A percentile compares a stretch with the other conserved stretches of the same genome.
phyloP scores from a whole-genome alignment of 1,140 invertebrate species.

The Drosophila aff. region DNA sequence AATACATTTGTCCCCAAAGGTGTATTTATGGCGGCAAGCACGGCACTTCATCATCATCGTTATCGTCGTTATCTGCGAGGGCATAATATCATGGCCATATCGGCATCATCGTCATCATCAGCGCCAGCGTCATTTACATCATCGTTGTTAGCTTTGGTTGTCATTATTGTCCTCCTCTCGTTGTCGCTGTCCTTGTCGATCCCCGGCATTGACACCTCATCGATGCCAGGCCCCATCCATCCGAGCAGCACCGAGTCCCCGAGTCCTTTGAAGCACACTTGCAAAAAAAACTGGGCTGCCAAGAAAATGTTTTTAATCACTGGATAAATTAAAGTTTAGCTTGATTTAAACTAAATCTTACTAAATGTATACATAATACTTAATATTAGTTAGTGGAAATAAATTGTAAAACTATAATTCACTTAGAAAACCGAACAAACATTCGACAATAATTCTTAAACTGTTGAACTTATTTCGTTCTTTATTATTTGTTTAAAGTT shows the following conservation, averaged over 20 bases:
- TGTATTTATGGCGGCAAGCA: conserved; percentile 60
- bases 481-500: no score
- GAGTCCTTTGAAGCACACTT: conserved; percentile 1
- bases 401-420: not conserved
- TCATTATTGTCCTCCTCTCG: conserved; percentile 52
- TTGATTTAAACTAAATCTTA: no score
- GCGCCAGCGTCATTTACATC: conserved; percentile 35
- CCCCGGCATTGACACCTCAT: conserved; percentile 57
- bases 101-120: conserved; percentile 15
- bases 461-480: not conserved
- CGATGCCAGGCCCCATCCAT: conserved; percentile 20
- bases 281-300: not conserved
- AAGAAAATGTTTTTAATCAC: no score
- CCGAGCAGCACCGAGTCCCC: not conserved
- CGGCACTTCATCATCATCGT: conserved; percentile 57
- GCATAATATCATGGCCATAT: conserved; percentile 25
- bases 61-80: not conserved
- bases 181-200: conserved; percentile 25
- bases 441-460: rapidly evolving
- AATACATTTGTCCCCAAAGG: conserved; percentile 59
- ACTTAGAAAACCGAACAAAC: not conserved
- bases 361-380: not conserved
- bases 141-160: conserved; percentile 51
- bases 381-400: not conserved
- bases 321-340: not conserved